These are phyloP conservation scores for Vanessa cardui DNA, from an alignment of 2,888 invertebrate species.

Conservation along the genomic window DNA sequence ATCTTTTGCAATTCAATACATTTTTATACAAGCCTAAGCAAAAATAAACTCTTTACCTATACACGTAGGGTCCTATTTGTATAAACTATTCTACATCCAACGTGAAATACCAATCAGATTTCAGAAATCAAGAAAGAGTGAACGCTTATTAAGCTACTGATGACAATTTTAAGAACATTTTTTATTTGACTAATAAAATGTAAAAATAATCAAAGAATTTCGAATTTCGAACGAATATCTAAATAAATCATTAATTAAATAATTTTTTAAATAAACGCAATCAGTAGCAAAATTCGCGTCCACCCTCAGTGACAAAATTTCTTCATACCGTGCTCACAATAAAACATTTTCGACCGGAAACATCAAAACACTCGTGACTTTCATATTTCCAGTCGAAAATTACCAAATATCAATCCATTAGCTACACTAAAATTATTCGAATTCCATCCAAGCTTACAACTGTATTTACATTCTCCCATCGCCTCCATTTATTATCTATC, in stretches of 20 bases:
- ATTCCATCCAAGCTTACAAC: conserved; percentile 54
- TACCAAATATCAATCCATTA: conserved; percentile 49
- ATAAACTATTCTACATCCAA: conserved; percentile 48
- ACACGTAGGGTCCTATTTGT: conserved; percentile 36
- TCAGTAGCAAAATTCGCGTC: conserved; percentile 30
- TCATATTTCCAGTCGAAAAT: conserved; percentile 28
- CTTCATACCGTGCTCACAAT: conserved; percentile 74
- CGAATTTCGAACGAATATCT: not conserved
- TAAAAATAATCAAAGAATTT: not conserved
- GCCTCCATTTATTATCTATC: conserved; percentile 42
- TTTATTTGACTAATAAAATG: not conserved
- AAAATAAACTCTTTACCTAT: conserved; percentile 78
- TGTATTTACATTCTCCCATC: conserved; percentile 59
- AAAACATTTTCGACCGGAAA: conserved; percentile 33
- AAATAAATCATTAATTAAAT: not conserved
- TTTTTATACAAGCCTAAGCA: conserved; percentile 79
- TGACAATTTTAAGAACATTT: not conserved
- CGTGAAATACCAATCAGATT: conserved; percentile 50
- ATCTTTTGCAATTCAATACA: conserved; percentile 75
- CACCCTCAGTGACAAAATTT: conserved; percentile 54
- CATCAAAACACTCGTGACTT: conserved; percentile 12
- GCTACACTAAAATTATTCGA: conserved; percentile 54
- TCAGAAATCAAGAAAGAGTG: conserved; percentile 48
- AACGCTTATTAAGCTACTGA: conserved; percentile 25
- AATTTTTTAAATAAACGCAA: not conserved